phyloP scores from a whole-genome alignment of 2,113 vertebrate genomes.

The Pelvicachromis taeniatus region DNA sequence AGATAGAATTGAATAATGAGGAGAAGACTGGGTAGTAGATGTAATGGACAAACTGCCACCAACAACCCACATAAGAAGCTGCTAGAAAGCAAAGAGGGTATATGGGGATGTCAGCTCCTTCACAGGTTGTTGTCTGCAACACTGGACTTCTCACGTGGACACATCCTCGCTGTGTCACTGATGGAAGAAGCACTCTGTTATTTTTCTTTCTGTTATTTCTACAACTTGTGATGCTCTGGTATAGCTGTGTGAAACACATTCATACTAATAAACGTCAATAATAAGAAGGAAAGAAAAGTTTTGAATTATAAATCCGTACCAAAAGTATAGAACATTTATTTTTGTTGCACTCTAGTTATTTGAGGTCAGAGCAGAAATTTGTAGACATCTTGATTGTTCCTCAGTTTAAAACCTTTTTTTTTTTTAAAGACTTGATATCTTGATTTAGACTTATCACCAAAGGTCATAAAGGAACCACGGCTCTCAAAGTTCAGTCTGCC shows the following conservation, averaged over 20 bases:
- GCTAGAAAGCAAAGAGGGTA: neutral
- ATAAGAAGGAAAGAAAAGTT: neutral
- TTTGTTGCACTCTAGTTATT: neutral
- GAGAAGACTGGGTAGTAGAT: neutral
- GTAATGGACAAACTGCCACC: neutral
- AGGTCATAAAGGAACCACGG: neutral
- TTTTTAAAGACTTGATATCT: neutral
- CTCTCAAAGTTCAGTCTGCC: neutral
- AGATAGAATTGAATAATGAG: fast-evolving
- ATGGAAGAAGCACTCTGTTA: fast-evolving
- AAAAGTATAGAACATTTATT: neutral
- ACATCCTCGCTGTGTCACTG: neutral
- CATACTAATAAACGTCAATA: neutral
- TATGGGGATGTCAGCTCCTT: neutral
- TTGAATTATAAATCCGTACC: fast-evolving
- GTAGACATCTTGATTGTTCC: neutral
- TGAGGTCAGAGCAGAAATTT: neutral
- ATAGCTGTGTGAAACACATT: neutral
- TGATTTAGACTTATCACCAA: neutral
- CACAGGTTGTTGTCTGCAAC: neutral
- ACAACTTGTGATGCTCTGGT: neutral
- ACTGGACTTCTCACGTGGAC: neutral
- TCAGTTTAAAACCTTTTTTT: neutral
- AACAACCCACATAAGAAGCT: neutral
- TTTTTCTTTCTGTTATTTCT: neutral